These are phyloP conservation scores for Hirtodrosophila cameraria DNA, from an alignment of 2,888 invertebrate genomes.

Conservation along the genomic window DNA sequence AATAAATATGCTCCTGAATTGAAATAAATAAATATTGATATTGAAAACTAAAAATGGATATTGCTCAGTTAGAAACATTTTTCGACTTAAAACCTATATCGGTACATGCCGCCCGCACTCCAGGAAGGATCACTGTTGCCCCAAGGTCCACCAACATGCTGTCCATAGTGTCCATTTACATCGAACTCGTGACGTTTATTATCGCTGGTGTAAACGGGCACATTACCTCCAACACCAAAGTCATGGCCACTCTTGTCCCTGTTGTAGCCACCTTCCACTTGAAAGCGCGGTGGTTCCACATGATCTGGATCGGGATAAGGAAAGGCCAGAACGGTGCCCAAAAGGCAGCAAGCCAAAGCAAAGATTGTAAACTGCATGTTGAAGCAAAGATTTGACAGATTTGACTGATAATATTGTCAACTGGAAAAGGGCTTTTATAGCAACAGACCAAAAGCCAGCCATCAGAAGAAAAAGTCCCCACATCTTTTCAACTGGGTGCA, in stretches of 20 bases:
- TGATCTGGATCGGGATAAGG: constrained; percentile 18
- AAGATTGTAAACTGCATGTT: constrained; percentile 36
- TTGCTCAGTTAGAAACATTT: no score
- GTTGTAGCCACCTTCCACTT: constrained; percentile 45
- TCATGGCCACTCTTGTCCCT: constrained; percentile 57
- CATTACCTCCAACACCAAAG: constrained; percentile 51
- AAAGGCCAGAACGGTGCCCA: constrained; percentile 23
- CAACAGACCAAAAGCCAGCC: neutral
- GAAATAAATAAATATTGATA: neutral
- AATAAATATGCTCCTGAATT: constrained; percentile 6
- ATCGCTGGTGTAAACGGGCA: constrained; percentile 74
- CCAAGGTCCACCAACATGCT: constrained; percentile 78
- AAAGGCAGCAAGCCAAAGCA: constrained; percentile 37
- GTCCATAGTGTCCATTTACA: constrained; percentile 65
- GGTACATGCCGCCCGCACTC: constrained; percentile 54
- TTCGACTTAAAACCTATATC: constrained; percentile 42
- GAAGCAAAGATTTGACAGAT: neutral
- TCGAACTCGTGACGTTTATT: constrained; percentile 76
- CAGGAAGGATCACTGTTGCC: constrained; percentile 68
- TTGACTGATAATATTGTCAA: constrained; percentile 28
- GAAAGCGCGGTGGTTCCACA: constrained; percentile 18
- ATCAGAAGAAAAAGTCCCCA: constrained; percentile 9
- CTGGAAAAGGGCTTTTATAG: constrained; percentile 33
- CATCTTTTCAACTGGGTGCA: constrained; percentile 32
- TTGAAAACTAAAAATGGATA: neutral